A percentile compares a stretch with the other conserved stretches of the same genome.
These are phyloP conservation scores for Crocallis elinguaria DNA, from an alignment of 2,888 invertebrate genomes.

Conservation along the genomic window DNA sequence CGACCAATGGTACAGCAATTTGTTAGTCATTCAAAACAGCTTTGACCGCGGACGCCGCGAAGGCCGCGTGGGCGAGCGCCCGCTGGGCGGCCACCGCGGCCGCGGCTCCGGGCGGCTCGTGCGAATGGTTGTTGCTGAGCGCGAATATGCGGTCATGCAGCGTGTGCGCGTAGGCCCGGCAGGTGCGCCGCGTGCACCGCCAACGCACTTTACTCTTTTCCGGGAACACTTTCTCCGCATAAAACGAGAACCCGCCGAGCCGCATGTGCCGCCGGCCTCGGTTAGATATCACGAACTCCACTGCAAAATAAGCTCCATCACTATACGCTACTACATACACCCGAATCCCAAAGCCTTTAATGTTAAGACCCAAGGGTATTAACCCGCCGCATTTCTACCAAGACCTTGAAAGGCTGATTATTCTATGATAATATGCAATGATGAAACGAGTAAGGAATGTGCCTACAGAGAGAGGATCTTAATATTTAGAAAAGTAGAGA, in stretches of 20 bases:
- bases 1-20: neutral
- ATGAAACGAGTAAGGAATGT: too few species aligned
- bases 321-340: conserved; percentile 40
- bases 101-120: conserved; percentile 62
- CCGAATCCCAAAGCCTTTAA: neutral
- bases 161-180: conserved; percentile 81
- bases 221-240: conserved; percentile 81
- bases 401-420: neutral
- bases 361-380: conserved; percentile 3
- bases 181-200: conserved; percentile 81
- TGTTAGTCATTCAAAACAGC: conserved; percentile 63
- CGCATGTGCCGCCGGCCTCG: conserved; percentile 81
- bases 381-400: neutral
- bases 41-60: conserved; percentile 56
- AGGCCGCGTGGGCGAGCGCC: conserved; percentile 43
- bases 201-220: conserved; percentile 82
- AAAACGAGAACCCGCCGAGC: conserved; percentile 80
- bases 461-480: too few species aligned
- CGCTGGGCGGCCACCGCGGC: conserved; percentile 47
- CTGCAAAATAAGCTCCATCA: conserved; percentile 73
- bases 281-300: conserved; percentile 83
- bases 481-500: neutral
- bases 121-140: conserved; percentile 78
- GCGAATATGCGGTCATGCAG: conserved; percentile 80
- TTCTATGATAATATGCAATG: too few species aligned